Percentiles rank a stretch among this genome's conserved stretches.
phyloP scores from a whole-genome alignment of 2,888 invertebrate species.

The Cheilosia scutellata region DNA sequence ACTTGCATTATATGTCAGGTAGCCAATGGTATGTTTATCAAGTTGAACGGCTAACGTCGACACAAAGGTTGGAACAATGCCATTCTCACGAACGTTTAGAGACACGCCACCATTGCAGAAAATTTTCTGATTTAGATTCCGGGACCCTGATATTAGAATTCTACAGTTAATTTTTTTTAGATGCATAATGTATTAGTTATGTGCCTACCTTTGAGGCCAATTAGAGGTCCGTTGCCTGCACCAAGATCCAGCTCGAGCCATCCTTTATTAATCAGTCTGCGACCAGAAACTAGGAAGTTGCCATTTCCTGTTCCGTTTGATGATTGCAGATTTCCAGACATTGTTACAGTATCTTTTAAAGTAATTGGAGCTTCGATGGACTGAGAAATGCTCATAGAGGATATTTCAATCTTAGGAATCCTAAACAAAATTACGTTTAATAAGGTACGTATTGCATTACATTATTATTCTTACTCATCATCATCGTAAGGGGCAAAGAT shows the following conservation, averaged over 20 bases:
- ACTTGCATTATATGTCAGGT: slow-evolving; percentile 92
- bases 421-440: slow-evolving; percentile 79
- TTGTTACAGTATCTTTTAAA: slow-evolving; percentile 91
- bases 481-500: slow-evolving; percentile 94
- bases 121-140: slow-evolving; percentile 89
- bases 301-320: slow-evolving; percentile 93
- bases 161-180: background rate
- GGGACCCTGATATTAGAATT: slow-evolving; percentile 85
- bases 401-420: slow-evolving; percentile 93
- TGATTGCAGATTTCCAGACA: slow-evolving; percentile 92
- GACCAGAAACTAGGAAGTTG: slow-evolving; percentile 90
- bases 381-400: slow-evolving; percentile 96
- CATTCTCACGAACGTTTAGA: slow-evolving; percentile 91
- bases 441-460: background rate
- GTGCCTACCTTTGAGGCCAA: slow-evolving; percentile 88
- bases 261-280: slow-evolving; percentile 91
- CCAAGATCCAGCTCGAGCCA: slow-evolving; percentile 95
- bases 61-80: slow-evolving; percentile 90
- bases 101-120: slow-evolving; percentile 91
- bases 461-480: slow-evolving; percentile 84
- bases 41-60: slow-evolving; percentile 93
- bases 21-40: slow-evolving; percentile 94
- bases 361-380: slow-evolving; percentile 97
- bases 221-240: slow-evolving; percentile 92
- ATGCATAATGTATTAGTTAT: background rate